Percentiles rank a stretch among this genome's conserved stretches.
phyloP scores from a whole-genome alignment of 1,140 invertebrate species.

The Drosophila leontia region DNA sequence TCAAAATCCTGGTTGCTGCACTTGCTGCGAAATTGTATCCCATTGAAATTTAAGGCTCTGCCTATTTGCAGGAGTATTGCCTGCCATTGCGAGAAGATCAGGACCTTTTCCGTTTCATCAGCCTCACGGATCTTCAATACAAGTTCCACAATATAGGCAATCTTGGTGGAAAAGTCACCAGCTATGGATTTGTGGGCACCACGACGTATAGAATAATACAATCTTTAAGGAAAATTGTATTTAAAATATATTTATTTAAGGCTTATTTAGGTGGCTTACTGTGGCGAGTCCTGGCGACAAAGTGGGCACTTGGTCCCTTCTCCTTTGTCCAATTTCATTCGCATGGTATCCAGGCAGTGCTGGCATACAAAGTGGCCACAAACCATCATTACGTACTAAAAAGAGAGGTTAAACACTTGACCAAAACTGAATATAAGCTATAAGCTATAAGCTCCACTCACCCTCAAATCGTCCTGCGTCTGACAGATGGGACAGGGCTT shows the following conservation, averaged over 20 bases:
- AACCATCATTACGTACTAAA: conserved; percentile 77
- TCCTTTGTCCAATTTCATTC: background rate
- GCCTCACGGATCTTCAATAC: conserved; percentile 86
- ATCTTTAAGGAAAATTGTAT: conserved; percentile 26
- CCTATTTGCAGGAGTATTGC: conserved; percentile 88
- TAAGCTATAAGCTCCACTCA: conserved; percentile 4
- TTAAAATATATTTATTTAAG: no score
- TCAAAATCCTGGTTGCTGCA: conserved; percentile 86
- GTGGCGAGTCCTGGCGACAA: conserved; percentile 86
- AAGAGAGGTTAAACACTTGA: background rate
- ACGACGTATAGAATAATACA: conserved; percentile 69
- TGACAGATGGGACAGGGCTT: conserved; percentile 90
- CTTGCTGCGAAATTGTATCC: conserved; percentile 85
- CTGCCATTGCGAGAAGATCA: conserved; percentile 91
- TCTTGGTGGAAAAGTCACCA: conserved; percentile 90
- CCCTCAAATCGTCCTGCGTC: conserved; percentile 66
- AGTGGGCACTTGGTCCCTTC: conserved; percentile 86
- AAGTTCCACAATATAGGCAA: conserved; percentile 88
- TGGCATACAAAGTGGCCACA: conserved; percentile 81
- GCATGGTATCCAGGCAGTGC: conserved; percentile 62
- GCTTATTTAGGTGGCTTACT: conserved; percentile 17
- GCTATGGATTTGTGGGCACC: conserved; percentile 58
- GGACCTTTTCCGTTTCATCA: conserved; percentile 86
- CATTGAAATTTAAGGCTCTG: conserved; percentile 87
- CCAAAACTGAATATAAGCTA: background rate